These are phyloP conservation scores for Lutjanus argentimaculatus DNA, from an alignment of 2,797 vertebrate species.

Conservation along the genomic window DNA sequence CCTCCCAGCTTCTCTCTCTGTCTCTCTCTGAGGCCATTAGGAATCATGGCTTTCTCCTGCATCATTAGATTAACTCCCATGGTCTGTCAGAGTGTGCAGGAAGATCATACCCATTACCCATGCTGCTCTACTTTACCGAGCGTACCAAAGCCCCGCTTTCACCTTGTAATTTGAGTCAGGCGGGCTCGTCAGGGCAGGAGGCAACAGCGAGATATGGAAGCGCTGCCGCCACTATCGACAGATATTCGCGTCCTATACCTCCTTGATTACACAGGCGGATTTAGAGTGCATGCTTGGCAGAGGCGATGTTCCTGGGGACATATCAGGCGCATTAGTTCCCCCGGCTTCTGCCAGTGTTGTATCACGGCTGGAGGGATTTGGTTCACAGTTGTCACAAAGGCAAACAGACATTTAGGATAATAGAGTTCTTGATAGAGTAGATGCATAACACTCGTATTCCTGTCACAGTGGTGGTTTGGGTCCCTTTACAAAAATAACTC, in stretches of 20 bases:
- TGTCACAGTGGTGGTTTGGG: slow-evolving; percentile 39
- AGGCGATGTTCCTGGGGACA: slow-evolving; percentile 56
- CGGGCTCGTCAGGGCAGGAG: slow-evolving; percentile 65
- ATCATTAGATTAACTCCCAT: slow-evolving; percentile 84
- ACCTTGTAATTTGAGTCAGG: slow-evolving; percentile 79
- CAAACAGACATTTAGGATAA: slow-evolving; percentile 62
- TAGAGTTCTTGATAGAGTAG: slow-evolving; percentile 59
- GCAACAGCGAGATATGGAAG: slow-evolving; percentile 61
- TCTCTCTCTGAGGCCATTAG: slow-evolving; percentile 67
- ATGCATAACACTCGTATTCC: slow-evolving; percentile 47
- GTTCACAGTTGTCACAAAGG: slow-evolving; percentile 48
- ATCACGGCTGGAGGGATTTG: slow-evolving; percentile 42
- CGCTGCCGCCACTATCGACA: slow-evolving; percentile 57
- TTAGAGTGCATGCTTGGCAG: slow-evolving; percentile 75
- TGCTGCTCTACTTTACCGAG: slow-evolving; percentile 54
- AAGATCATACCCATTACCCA: slow-evolving; percentile 78
- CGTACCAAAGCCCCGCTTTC: slow-evolving; percentile 74
- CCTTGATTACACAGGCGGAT: slow-evolving; percentile 74
- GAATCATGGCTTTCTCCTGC: slow-evolving; percentile 51
- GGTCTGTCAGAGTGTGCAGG: slow-evolving; percentile 71
- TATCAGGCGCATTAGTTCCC: slow-evolving; percentile 73
- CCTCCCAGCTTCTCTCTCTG: slow-evolving; percentile 32
- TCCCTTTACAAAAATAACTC: slow-evolving; percentile 54
- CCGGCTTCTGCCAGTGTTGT: slow-evolving; percentile 46
- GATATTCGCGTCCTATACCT: slow-evolving; percentile 64